phyloP scores from a whole-genome alignment of 2,888 invertebrate genomes.

The Glyphotaelius pellucidus region DNA sequence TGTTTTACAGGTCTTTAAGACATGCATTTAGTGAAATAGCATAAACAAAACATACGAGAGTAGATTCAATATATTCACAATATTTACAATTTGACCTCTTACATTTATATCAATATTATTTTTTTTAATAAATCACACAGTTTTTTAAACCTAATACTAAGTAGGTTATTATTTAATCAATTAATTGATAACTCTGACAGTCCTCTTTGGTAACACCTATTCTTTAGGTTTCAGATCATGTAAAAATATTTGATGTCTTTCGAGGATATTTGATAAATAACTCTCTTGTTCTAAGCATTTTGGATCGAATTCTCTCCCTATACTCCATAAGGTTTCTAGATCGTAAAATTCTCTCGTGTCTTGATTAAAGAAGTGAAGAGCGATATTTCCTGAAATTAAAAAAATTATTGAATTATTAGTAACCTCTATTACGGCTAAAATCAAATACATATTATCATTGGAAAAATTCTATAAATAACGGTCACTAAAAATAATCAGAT shows the following conservation, averaged over 20 bases:
- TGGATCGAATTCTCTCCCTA: slow-evolving; percentile 89
- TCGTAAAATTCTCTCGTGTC: slow-evolving; percentile 86
- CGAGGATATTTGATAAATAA: slow-evolving; percentile 81
- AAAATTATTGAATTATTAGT: not conserved
- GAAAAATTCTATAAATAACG: too few relatives aligned
- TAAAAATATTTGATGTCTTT: slow-evolving; percentile 82
- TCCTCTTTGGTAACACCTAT: slow-evolving; percentile 4
- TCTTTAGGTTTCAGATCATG: slow-evolving; percentile 79
- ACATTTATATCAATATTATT: not conserved
- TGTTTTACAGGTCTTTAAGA: too few relatives aligned
- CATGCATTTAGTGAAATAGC: not conserved
- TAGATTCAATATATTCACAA: not conserved
- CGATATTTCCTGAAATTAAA: slow-evolving; percentile 88
- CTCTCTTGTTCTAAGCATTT: slow-evolving; percentile 80
- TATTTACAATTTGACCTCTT: not conserved
- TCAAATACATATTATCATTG: not conserved
- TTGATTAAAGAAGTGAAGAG: slow-evolving; percentile 90
- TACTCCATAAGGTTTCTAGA: slow-evolving; percentile 93
- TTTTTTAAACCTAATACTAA: not conserved
- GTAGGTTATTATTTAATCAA: not conserved
- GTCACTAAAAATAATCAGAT: too few relatives aligned
- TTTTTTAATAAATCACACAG: not conserved
- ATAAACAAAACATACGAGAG: not conserved
- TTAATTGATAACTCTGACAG: not conserved
- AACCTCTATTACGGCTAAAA: not conserved